Conservation (phyloP, 1,140 invertebrate species). For the Aleiodes sp. region DNA sequence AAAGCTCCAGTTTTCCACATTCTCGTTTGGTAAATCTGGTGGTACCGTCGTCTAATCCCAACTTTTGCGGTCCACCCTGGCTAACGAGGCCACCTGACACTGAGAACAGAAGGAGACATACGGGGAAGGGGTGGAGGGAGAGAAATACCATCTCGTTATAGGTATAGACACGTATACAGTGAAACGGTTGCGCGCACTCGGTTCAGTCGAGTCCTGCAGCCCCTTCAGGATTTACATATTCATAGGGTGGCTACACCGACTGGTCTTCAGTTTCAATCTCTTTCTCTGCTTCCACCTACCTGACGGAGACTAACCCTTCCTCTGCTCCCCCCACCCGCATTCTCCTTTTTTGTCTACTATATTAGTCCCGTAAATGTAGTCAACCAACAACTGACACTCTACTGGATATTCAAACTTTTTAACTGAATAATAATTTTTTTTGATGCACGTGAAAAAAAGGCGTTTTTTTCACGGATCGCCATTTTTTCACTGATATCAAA, state of each 20-base stretch:
- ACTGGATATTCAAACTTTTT: neutral
- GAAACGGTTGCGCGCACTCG: neutral
- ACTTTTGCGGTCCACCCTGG: constrained; percentile 11
- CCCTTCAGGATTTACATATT: constrained; percentile 14
- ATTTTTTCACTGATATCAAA: no score
- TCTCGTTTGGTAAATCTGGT: no score
- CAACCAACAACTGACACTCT: neutral
- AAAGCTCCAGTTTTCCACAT: neutral
- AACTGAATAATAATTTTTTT: neutral
- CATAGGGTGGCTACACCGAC: constrained; percentile 12
- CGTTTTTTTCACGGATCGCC: no score
- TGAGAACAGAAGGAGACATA: neutral
- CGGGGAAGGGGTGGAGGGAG: neutral
- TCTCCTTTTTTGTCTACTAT: no score
- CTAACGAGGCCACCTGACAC: constrained; percentile 13
- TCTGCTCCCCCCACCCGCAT: neutral
- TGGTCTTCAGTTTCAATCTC: constrained; percentile 34
- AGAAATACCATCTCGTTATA: neutral
- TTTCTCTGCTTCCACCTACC: constrained; percentile 39
- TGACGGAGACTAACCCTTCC: constrained; percentile 26
- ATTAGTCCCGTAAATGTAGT: neutral
- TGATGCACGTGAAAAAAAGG: neutral
- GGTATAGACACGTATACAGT: neutral
- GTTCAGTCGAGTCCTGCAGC: constrained; percentile 5
- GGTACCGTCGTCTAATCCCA: neutral